Conservation (phyloP, 2,113 vertebrate species). For the Microcebus lehilahytsara region DNA sequence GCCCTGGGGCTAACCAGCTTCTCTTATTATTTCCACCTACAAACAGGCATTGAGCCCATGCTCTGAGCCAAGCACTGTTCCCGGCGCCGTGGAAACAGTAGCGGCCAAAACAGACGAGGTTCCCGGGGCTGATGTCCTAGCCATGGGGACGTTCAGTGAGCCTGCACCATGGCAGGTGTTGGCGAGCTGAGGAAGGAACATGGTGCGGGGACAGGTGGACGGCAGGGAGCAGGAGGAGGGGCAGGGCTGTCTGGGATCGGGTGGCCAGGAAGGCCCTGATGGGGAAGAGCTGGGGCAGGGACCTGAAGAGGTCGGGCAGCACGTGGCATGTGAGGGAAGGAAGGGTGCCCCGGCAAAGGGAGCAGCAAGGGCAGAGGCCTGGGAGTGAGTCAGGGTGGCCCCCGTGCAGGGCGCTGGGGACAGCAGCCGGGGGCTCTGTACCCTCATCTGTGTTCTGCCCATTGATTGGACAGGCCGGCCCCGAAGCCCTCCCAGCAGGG, state of each 20-base stretch:
- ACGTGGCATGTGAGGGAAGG: accelerated
- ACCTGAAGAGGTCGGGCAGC: neutral
- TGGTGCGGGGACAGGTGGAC: neutral
- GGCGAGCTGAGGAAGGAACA: neutral
- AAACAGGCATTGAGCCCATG: neutral
- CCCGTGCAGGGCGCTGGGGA: accelerated
- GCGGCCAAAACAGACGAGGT: neutral
- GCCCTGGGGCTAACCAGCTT: neutral
- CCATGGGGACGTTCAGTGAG: neutral
- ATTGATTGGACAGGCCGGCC: neutral
- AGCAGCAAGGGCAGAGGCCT: neutral
- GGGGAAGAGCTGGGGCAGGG: neutral
- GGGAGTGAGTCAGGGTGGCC: accelerated
- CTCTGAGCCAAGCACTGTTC: neutral
- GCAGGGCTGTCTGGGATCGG: neutral
- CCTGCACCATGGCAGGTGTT: neutral
- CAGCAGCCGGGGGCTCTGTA: neutral
- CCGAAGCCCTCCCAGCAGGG: neutral
- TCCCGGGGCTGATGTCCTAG: neutral
- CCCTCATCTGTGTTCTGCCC: neutral
- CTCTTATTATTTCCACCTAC: neutral
- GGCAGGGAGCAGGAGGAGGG: neutral
- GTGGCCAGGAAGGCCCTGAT: neutral
- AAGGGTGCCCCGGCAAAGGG: neutral
- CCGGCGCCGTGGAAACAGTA: neutral